Evolutionary conservation across 2,797 vertebrate genomes (phyloP).

Genomic region (Arnoldichthys spilopterus): DNA sequence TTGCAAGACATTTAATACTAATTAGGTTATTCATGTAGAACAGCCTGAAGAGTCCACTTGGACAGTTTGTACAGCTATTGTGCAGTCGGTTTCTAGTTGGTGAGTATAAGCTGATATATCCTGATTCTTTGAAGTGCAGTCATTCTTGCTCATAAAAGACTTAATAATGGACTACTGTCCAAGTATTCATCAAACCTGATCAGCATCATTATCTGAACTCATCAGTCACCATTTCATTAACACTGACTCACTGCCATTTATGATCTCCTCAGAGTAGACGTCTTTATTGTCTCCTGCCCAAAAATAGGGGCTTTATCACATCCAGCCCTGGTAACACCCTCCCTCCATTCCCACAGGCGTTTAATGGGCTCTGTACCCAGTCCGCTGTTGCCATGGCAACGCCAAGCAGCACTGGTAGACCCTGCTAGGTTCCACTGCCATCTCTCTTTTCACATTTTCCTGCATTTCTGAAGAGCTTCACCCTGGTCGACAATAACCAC

Average conservation of each 20-base stretch:
- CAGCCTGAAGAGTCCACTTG: neutral
- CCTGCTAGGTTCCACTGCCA: conserved; percentile 55
- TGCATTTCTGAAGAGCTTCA: neutral
- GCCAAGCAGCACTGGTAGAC: conserved; percentile 44
- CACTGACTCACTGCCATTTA: conserved; percentile 15
- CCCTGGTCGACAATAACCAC: conserved; percentile 14
- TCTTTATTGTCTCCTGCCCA: conserved; percentile 17
- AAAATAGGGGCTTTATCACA: conserved; percentile 34
- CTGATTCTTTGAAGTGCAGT: neutral
- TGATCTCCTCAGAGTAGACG: neutral
- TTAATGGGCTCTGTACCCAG: conserved; percentile 54
- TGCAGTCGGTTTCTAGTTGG: neutral
- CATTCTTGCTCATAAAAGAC: conserved; percentile 20
- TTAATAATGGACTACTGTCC: neutral
- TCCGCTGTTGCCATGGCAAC: conserved; percentile 76
- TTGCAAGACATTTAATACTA: too few species aligned
- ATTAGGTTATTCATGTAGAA: neutral
- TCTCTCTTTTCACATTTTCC: conserved; percentile 46
- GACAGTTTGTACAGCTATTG: neutral
- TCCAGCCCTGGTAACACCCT: conserved; percentile 14
- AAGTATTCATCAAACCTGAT: conserved; percentile 16
- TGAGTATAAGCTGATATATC: neutral
- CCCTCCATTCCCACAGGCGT: conserved; percentile 17
- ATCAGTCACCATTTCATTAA: neutral
- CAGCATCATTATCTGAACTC: neutral